A percentile compares a stretch with the other conserved stretches of the same genome.
phyloP scores from a whole-genome alignment of 2,113 vertebrate species.

The Alligator sinensis region DNA sequence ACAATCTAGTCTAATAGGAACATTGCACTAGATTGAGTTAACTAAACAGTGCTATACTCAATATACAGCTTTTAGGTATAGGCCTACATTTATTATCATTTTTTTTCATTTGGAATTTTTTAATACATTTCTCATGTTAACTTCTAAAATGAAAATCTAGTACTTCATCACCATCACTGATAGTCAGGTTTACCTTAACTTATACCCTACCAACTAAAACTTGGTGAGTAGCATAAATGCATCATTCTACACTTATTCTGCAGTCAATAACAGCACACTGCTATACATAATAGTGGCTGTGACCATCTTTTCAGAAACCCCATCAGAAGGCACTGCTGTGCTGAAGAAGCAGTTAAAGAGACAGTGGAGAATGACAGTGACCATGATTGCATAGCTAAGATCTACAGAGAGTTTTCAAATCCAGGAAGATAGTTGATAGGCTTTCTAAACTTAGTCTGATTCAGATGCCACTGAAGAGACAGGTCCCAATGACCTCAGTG shows the following conservation, averaged over 20 bases:
- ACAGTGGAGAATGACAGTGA: fast-evolving
- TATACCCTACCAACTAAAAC: not conserved
- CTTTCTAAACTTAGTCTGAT: not conserved
- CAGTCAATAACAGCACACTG: not conserved
- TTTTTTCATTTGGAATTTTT: not conserved
- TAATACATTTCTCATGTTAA: not conserved
- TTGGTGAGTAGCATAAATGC: not conserved
- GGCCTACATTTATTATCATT: not conserved
- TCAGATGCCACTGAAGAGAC: not conserved
- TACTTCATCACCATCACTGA: not conserved
- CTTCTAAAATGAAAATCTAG: not conserved
- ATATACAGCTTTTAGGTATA: not conserved
- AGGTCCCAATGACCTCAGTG: not conserved
- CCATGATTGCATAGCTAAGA: not conserved
- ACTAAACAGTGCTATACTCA: not conserved
- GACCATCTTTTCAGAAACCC: not conserved
- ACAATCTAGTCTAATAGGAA: not conserved
- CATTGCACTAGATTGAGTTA: not conserved
- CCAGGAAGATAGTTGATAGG: not conserved
- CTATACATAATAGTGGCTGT: not conserved
- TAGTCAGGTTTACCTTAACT: not conserved
- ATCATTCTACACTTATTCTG: not conserved
- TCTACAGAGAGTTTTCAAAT: not conserved
- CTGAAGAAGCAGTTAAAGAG: not conserved
- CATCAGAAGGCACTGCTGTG: not conserved